Percentiles rank a stretch among this genome's conserved stretches.
These are phyloP conservation scores for Acrobasis consociella DNA, from an alignment of 2,888 invertebrate species.

Conservation along the genomic window DNA sequence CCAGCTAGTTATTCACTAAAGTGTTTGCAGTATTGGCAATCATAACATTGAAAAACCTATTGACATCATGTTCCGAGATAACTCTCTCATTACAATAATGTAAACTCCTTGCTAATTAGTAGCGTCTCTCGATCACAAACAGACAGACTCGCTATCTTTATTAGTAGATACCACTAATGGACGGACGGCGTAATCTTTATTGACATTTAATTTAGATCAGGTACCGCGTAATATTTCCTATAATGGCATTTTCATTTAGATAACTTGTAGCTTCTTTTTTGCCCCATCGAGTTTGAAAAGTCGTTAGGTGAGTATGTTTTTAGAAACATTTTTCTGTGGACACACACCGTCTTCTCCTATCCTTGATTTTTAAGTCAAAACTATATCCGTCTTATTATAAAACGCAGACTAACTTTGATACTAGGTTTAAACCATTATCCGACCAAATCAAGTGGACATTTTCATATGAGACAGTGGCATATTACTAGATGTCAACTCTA, in stretches of 20 bases:
- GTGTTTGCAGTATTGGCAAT: not conserved
- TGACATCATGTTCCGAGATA: conserved; percentile 8
- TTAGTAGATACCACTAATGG: conserved; percentile 15
- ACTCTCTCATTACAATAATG: not conserved
- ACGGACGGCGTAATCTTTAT: conserved; percentile 15
- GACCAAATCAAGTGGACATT: too few relatives aligned
- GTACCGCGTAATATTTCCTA: not conserved
- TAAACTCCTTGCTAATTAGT: conserved; percentile 15
- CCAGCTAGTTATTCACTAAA: not conserved
- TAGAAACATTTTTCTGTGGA: too few relatives aligned
- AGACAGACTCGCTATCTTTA: conserved; percentile 7
- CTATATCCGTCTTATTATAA: too few relatives aligned
- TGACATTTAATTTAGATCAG: conserved; percentile 17
- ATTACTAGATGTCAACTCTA: too few relatives aligned
- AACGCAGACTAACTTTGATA: too few relatives aligned
- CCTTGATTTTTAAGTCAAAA: too few relatives aligned
- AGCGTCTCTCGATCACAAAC: not conserved
- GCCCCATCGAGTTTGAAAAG: too few relatives aligned
- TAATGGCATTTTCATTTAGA: not conserved
- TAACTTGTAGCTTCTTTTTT: not conserved
- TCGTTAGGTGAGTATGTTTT: too few relatives aligned
- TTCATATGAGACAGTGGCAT: too few relatives aligned
- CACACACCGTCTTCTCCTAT: too few relatives aligned
- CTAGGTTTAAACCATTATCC: too few relatives aligned
- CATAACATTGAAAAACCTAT: not conserved